Evolutionary conservation across 2,888 invertebrate genomes (phyloP), one percentile per base, ranked within the genome.

Genomic region (Micoletzkya japonica): DNA sequence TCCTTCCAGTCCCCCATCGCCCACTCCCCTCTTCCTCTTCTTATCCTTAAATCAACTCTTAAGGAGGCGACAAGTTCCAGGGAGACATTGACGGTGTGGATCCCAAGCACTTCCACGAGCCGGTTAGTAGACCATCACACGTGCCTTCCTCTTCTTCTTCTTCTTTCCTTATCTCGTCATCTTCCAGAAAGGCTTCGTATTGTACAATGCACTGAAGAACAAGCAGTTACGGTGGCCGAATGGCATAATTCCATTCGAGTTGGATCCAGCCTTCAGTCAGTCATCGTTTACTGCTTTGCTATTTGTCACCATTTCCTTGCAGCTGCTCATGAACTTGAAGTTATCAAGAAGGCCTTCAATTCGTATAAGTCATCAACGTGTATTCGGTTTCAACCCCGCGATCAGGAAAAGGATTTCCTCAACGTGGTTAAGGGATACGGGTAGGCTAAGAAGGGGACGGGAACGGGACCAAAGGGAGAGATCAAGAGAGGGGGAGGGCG

Each of bases 301-400:
- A 24, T 14, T 52, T 14, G 24, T 52, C 24, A 0, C 36, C 26
- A 26, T 60, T 32, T 4, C 36, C 20, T 58, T 34, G 20, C 71
- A 84, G 84, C 80, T 32, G 63, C 77, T 20, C 59, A 73, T 32
- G 85, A 85, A 67, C 77, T 79, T 20, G 74, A 76, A 61, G 75
- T 81, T 36, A 77, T 85, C 39, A 80, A 83, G 61, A 77, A 77
- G 36, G 84, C 83, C 0, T 82, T 85, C 71, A 72, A 76, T 28
- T 80, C 74, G 17, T 85, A 84, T 58, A 77, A 85, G 26, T 82
- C 83, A 4, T 79, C 81, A 56, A 81, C 82, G 2, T 87, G 87
- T 69, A 84, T 87, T 64, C 77, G 83, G 10, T 87, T 87, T 71
- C 76, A 80, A 59, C 85, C 85, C 17, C 74, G 85, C 14, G 76